These are phyloP conservation scores for Notarius quadriscutis DNA, from an alignment of 2,113 vertebrate species.

Conservation along the genomic window DNA sequence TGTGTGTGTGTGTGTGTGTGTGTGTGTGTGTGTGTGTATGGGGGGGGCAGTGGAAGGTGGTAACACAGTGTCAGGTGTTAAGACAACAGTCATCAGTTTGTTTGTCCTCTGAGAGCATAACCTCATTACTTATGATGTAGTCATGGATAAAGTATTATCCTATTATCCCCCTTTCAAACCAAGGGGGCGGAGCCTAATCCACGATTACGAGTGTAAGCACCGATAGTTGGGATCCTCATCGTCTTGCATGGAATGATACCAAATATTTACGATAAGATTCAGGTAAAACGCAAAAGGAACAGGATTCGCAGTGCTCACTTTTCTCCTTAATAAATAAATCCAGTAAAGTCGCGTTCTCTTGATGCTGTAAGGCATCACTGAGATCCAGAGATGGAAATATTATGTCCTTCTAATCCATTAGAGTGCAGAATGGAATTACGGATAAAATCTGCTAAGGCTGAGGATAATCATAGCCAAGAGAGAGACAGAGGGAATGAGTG, in stretches of 20 bases:
- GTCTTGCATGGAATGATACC: background rate
- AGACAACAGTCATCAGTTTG: constrained; percentile 13
- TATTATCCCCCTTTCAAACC: background rate
- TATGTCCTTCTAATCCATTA: background rate
- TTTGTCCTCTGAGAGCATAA: constrained; percentile 26
- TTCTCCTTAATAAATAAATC: background rate
- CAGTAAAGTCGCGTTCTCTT: background rate
- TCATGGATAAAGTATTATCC: background rate
- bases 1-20: background rate
- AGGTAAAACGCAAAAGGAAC: background rate
- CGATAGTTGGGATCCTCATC: background rate
- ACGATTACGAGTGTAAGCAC: background rate
- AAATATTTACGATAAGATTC: background rate
- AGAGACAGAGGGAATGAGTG: background rate
- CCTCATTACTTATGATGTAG: constrained; percentile 12
- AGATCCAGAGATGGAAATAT: background rate
- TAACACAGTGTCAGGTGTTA: background rate
- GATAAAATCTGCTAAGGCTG: background rate
- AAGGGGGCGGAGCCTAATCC: background rate
- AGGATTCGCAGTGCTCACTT: background rate
- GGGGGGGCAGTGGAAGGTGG: background rate
- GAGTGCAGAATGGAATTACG: constrained; percentile 2
- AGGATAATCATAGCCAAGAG: background rate
- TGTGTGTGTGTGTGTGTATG: constrained; percentile 10
- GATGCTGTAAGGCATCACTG: background rate